A percentile compares a stretch with the other conserved stretches of the same genome.
Evolutionary conservation across 2,113 vertebrate species (phyloP).

Genomic region (Rhipidura dahli): DNA sequence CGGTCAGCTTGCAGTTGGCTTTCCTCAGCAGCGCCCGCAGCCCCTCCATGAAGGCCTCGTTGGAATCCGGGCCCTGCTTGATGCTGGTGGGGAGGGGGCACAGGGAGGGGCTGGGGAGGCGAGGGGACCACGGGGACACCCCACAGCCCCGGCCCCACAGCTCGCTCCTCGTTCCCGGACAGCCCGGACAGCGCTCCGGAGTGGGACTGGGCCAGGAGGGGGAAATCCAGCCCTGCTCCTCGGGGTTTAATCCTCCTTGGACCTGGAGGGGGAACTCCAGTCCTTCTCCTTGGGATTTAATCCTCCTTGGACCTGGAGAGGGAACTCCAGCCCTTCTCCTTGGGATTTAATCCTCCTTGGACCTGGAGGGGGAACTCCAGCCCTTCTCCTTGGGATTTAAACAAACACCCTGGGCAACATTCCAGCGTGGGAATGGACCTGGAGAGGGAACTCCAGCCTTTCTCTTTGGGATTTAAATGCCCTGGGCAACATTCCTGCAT

Average conservation of each 20-base stretch:
- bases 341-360: too few relatives aligned
- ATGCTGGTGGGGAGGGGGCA: constrained; percentile 73
- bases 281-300: too few relatives aligned
- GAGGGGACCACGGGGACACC: accelerated
- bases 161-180: background rate
- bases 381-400: background rate
- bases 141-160: accelerated
- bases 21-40: constrained; percentile 68
- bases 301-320: background rate
- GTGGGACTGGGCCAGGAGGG: background rate
- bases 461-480: background rate
- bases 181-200: background rate
- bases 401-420: background rate
- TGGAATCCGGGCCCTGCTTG: constrained; percentile 32
- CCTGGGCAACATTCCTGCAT: background rate
- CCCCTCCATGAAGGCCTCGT: constrained; percentile 77
- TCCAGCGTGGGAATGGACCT: background rate
- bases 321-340: background rate
- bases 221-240: background rate
- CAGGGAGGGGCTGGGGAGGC: accelerated
- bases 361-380: background rate
- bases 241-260: background rate
- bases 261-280: too few relatives aligned
- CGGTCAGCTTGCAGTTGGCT: constrained; percentile 74
- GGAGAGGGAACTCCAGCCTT: background rate